These are phyloP conservation scores for Hippocampus abdominalis DNA, from an alignment of 2,113 vertebrate species.

Conservation along the genomic window DNA sequence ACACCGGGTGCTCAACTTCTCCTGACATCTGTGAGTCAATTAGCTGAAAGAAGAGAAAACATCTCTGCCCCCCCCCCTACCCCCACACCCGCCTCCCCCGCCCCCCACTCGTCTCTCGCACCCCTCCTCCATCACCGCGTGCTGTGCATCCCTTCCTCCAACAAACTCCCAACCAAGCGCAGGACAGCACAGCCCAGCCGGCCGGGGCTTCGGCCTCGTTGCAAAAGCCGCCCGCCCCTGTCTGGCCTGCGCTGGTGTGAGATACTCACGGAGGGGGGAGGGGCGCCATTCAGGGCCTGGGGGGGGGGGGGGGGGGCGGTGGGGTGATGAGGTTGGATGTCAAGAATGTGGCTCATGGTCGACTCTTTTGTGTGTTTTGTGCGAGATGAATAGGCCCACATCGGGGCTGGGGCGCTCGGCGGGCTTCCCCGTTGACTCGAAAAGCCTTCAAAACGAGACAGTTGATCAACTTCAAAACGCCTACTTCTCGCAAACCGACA, in stretches of 20 bases:
- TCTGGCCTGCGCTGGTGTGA: conserved; percentile 51
- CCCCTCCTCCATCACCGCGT: conserved; percentile 24
- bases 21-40: conserved; percentile 76
- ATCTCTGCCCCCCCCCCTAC: conserved; percentile 60
- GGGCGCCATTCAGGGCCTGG: conserved; percentile 54
- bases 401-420: conserved; percentile 52
- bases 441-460: conserved; percentile 55
- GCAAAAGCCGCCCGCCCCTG: conserved; percentile 59
- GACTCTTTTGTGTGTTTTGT: conserved; percentile 74
- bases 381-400: conserved; percentile 63
- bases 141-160: conserved; percentile 55
- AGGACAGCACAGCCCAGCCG: conserved; percentile 49
- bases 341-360: conserved; percentile 75
- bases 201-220: conserved; percentile 39
- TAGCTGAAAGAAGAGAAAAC: conserved; percentile 73
- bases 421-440: conserved; percentile 55
- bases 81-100: too few relatives aligned
- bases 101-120: conserved; percentile 6
- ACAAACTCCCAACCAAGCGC: conserved; percentile 36
- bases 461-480: conserved; percentile 54
- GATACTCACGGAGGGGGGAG: conserved; percentile 48
- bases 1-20: conserved; percentile 54
- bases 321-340: conserved; percentile 74
- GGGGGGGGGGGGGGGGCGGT: conserved; percentile 52
- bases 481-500: conserved; percentile 45